Evolutionary conservation across 2,797 vertebrate genomes (phyloP).

Genomic region (Dicrostonyx torquatus): DNA sequence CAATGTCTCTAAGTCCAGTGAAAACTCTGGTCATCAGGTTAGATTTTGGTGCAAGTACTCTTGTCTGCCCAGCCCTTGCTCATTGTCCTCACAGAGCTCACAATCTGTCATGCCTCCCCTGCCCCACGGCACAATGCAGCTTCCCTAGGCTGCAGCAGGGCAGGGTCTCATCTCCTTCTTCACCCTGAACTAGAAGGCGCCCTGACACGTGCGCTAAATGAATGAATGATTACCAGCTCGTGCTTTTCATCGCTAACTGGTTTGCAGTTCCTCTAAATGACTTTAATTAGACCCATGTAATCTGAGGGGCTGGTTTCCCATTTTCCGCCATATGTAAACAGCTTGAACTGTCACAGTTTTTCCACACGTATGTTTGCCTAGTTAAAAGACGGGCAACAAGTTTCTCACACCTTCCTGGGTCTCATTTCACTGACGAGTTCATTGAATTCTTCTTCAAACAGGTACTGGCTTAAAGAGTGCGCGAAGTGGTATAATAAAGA

Average conservation of each 20-base stretch:
- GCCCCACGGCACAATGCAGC: neutral
- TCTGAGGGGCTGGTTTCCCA: neutral
- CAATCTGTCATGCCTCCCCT: no score
- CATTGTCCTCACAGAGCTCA: neutral
- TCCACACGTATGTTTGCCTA: neutral
- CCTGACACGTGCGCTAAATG: neutral
- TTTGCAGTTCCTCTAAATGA: neutral
- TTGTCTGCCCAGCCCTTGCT: neutral
- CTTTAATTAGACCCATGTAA: neutral
- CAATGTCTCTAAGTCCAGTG: neutral
- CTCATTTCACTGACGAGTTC: neutral
- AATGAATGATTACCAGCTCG: neutral
- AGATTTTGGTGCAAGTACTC: neutral
- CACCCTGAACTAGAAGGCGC: neutral
- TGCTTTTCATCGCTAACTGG: neutral
- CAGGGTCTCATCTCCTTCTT: neutral
- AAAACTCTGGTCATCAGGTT: neutral
- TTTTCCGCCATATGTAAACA: neutral
- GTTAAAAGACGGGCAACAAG: neutral
- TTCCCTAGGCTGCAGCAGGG: neutral
- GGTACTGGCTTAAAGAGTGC: neutral
- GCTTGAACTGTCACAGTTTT: neutral
- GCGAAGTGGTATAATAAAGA: neutral
- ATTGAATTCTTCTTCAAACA: conserved; percentile 12
- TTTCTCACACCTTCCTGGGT: neutral